phyloP scores from a whole-genome alignment of 2,113 vertebrate species.

The Tetrax tetrax region DNA sequence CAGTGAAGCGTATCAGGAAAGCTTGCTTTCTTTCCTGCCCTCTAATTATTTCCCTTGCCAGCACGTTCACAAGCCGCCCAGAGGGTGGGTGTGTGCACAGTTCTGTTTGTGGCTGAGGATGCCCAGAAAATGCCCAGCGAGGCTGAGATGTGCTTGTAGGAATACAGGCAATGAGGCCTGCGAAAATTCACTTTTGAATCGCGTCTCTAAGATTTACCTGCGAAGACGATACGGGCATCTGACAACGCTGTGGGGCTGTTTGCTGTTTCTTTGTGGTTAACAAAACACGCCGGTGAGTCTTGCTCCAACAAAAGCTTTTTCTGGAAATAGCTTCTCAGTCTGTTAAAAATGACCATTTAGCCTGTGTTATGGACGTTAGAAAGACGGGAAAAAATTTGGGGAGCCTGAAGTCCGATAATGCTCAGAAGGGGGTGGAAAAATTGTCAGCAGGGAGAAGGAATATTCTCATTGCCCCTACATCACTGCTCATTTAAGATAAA shows the following conservation, averaged over 20 bases:
- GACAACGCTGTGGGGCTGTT: neutral
- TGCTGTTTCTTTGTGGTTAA: neutral
- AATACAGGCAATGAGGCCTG: fast-evolving
- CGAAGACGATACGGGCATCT: neutral
- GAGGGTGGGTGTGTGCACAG: neutral
- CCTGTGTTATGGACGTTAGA: neutral
- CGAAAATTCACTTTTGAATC: neutral
- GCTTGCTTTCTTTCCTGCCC: neutral
- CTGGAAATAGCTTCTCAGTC: neutral
- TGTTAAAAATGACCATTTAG: neutral
- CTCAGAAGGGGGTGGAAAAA: neutral
- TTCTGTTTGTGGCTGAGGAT: neutral
- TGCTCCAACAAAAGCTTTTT: neutral
- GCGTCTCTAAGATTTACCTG: neutral
- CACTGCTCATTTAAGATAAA: neutral
- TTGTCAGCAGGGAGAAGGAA: neutral
- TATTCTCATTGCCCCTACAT: neutral
- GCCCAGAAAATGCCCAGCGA: neutral
- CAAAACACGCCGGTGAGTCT: neutral
- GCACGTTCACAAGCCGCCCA: neutral
- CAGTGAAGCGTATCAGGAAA: neutral
- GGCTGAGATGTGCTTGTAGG: neutral
- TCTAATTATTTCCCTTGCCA: neutral
- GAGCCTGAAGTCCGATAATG: neutral
- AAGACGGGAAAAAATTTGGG: neutral